A percentile compares a stretch with the other conserved stretches of the same genome.
phyloP scores from a whole-genome alignment of 2,797 vertebrate genomes.

The Schizopygopsis malacanthus region DNA sequence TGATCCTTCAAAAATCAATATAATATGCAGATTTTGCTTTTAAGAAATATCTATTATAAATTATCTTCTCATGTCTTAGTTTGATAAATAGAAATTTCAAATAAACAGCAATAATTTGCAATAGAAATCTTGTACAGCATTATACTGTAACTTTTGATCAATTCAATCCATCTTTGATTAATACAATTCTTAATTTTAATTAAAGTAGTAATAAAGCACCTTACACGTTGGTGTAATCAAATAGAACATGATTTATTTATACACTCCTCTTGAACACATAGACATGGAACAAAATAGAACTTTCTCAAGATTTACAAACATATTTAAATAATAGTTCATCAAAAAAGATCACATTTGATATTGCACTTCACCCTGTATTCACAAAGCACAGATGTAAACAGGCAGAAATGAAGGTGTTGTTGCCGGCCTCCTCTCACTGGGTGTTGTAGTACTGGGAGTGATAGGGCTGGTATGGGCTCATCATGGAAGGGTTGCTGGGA shows the following conservation, averaged over 20 bases:
- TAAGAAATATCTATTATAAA: not conserved
- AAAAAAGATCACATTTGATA: slow-evolving; percentile 59
- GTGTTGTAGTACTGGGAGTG: slow-evolving; percentile 71
- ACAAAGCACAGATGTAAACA: slow-evolving; percentile 30
- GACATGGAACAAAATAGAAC: slow-evolving; percentile 52
- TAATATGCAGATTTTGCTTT: not conserved
- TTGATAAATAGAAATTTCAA: not conserved
- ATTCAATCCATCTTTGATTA: not conserved
- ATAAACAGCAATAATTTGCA: not conserved
- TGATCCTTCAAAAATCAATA: not conserved
- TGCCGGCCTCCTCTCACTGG: slow-evolving; percentile 23
- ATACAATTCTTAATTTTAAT: not conserved
- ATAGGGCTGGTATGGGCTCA: slow-evolving; percentile 69
- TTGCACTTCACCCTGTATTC: slow-evolving; percentile 71
- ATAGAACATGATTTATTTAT: slow-evolving; percentile 59
- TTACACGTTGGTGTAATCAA: not conserved
- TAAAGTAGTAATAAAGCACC: not conserved
- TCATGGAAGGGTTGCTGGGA: slow-evolving; percentile 49
- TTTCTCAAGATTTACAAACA: slow-evolving; percentile 64
- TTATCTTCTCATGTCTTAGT: no score
- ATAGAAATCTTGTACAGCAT: not conserved
- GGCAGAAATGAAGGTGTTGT: slow-evolving; percentile 10
- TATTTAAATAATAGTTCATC: slow-evolving; percentile 77
- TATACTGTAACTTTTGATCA: not conserved
- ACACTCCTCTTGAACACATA: slow-evolving; percentile 57